A percentile compares a stretch with the other conserved stretches of the same genome.
Evolutionary conservation across 2,113 vertebrate species (phyloP).

Genomic region (Halichoerus grypus): DNA sequence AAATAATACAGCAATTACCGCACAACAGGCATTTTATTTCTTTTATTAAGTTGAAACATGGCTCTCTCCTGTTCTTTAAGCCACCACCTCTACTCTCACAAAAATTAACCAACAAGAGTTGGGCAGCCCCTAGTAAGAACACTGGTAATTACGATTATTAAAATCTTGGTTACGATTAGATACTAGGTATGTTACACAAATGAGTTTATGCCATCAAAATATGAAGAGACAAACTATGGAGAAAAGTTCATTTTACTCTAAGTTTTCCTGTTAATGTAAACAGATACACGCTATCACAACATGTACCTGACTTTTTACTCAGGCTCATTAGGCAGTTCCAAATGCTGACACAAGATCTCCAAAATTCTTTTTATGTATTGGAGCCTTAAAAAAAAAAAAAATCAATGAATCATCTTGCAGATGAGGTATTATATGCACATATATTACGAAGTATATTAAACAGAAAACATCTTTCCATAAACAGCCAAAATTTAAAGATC

Average conservation of each 20-base stretch:
- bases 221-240: not conserved
- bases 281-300: not conserved
- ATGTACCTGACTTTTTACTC: not conserved
- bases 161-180: constrained; percentile 15
- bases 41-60: constrained; percentile 1
- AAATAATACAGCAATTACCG: not conserved
- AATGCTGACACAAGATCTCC: not conserved
- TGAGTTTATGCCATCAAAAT: not conserved
- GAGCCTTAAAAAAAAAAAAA: not conserved
- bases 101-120: constrained; percentile 22
- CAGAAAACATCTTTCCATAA: constrained; percentile 1
- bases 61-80: not conserved
- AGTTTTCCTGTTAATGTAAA: constrained; percentile 16
- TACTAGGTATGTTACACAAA: not conserved
- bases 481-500: constrained; percentile 59
- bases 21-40: not conserved
- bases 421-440: not conserved
- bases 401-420: not conserved
- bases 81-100: not conserved
- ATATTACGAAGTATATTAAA: not conserved
- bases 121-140: not conserved
- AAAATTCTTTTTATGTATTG: not conserved
- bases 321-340: constrained; percentile 2
- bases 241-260: not conserved
- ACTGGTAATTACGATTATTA: not conserved